These are phyloP conservation scores for Drosophila oshimai DNA, from an alignment of 1,140 invertebrate species.

Conservation along the genomic window DNA sequence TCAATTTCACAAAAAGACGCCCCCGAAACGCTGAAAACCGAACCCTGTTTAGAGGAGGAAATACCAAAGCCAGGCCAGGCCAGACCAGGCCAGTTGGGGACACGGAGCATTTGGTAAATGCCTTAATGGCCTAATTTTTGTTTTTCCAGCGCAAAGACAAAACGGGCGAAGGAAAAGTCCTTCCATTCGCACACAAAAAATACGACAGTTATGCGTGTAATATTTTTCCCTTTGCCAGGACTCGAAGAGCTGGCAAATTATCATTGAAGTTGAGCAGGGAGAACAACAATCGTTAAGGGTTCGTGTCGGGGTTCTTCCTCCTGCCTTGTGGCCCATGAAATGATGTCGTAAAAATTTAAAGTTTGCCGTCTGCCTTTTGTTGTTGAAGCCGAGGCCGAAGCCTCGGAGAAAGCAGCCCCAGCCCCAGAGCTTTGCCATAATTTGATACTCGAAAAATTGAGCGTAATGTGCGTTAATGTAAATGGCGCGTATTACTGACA, in stretches of 20 bases:
- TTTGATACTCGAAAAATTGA: conserved; percentile 74
- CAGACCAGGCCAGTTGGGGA: conserved; percentile 60
- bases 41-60: conserved; percentile 5
- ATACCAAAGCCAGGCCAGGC: conserved; percentile 20
- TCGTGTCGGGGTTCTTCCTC: conserved; percentile 19
- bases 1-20: conserved; percentile 71
- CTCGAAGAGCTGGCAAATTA: conserved; percentile 51
- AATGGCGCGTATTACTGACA: conserved; percentile 82
- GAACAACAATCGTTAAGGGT: conserved; percentile 61
- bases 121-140: conserved; percentile 81
- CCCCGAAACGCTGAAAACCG: conserved; percentile 19
- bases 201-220: conserved; percentile 80
- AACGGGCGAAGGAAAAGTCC: conserved; percentile 9
- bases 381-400: conserved; percentile 34
- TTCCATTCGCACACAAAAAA: conserved; percentile 21
- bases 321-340: conserved; percentile 76
- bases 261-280: conserved; percentile 55
- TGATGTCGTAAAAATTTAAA: conserved; percentile 81
- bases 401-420: conserved; percentile 10
- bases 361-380: conserved; percentile 59
- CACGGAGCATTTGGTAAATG: conserved; percentile 79
- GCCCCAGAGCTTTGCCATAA: conserved; percentile 49
- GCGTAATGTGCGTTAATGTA: conserved; percentile 81
- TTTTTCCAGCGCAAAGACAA: conserved; percentile 54
- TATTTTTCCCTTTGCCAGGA: conserved; percentile 60